Evolutionary conservation across 2,888 invertebrate species (phyloP).

Genomic region (Ophioninae sp.): DNA sequence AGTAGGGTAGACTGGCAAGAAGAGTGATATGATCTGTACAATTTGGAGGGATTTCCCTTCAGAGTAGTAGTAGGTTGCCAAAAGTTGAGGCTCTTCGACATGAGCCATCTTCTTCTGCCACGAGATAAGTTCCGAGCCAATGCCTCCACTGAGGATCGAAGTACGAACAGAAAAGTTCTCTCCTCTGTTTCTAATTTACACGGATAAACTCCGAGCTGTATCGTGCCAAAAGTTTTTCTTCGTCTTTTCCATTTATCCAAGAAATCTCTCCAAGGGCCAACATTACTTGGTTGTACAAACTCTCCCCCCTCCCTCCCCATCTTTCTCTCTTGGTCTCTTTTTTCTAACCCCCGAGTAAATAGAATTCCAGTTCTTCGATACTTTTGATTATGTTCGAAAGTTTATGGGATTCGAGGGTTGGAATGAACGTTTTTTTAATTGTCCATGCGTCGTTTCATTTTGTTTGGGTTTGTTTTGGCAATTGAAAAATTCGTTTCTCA

Average conservation of each 20-base stretch:
- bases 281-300: background rate
- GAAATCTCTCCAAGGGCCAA: background rate
- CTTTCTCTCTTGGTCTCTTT: no score
- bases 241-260: background rate
- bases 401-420: background rate
- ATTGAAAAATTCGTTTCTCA: background rate
- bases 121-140: background rate
- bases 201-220: constrained; percentile 13
- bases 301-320: background rate
- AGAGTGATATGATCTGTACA: background rate
- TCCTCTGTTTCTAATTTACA: constrained; percentile 11
- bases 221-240: constrained; percentile 14
- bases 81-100: background rate
- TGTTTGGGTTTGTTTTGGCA: background rate
- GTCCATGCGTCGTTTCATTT: background rate
- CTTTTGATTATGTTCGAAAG: background rate
- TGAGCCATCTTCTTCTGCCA: background rate
- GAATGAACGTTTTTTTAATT: background rate
- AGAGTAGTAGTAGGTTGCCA: background rate
- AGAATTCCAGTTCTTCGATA: background rate
- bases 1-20: background rate
- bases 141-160: background rate
- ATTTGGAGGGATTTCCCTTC: background rate
- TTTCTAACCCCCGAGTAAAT: background rate
- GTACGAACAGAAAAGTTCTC: background rate